phyloP scores from a whole-genome alignment of 1,140 invertebrate genomes.

The Lepidurus couesii region DNA sequence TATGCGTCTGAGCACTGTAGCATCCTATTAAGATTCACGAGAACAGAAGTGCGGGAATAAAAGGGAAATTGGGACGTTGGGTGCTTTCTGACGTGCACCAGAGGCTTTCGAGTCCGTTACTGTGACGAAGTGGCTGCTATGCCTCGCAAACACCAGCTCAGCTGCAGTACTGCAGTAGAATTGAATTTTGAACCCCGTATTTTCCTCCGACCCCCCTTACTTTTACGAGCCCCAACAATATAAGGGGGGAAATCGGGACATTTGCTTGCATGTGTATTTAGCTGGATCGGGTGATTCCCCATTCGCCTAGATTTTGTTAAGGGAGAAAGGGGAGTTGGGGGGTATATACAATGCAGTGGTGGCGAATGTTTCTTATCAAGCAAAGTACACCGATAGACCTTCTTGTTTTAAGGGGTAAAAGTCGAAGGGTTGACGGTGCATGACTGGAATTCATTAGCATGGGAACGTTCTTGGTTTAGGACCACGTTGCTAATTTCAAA shows the following conservation, averaged over 20 bases:
- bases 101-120: too few species aligned
- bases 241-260: background rate
- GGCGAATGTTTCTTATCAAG: background rate
- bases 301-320: background rate
- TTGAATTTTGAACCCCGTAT: background rate
- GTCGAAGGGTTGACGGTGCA: background rate
- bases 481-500: too few species aligned
- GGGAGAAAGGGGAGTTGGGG: background rate
- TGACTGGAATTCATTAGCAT: background rate
- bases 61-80: too few species aligned
- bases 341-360: too few species aligned
- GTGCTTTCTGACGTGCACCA: too few species aligned
- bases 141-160: background rate
- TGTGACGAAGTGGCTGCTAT: too few species aligned
- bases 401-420: background rate
- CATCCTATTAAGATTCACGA: too few species aligned
- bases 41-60: too few species aligned
- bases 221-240: background rate
- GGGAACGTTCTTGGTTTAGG: too few species aligned
- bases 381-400: background rate
- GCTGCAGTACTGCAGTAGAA: background rate
- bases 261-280: slow-evolving; percentile 16
- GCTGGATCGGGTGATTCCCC: background rate
- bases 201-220: background rate
- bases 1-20: too few species aligned